These are phyloP conservation scores for Pipistrellus pygmaeus DNA, from an alignment of 2,797 vertebrate species.

Conservation along the genomic window DNA sequence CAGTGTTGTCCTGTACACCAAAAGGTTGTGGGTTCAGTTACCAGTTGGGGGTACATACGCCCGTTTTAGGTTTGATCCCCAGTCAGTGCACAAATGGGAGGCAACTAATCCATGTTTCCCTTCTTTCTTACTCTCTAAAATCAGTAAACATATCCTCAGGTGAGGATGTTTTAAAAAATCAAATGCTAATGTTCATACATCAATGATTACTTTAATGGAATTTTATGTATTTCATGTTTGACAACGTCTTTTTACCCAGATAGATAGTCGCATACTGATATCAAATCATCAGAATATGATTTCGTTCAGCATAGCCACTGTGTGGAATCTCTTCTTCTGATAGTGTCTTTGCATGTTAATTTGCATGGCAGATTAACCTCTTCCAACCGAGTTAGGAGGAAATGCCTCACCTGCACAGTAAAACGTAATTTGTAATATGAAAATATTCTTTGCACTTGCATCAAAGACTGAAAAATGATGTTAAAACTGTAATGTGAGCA, in stretches of 20 bases:
- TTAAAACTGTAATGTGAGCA: neutral
- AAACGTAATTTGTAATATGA: neutral
- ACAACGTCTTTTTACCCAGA: conserved; percentile 23
- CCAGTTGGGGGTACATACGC: neutral
- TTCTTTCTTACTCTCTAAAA: neutral
- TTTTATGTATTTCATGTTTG: neutral
- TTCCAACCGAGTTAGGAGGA: neutral
- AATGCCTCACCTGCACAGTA: neutral
- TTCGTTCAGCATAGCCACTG: neutral
- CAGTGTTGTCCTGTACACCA: neutral
- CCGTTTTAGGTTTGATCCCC: neutral
- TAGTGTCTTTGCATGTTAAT: neutral
- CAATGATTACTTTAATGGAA: neutral
- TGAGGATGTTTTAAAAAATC: neutral
- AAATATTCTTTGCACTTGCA: conserved; percentile 28
- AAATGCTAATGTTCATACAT: neutral
- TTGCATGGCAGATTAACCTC: neutral
- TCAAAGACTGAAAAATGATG: neutral
- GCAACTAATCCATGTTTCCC: neutral
- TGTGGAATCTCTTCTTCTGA: neutral
- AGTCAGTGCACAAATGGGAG: neutral
- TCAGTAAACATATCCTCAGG: neutral
- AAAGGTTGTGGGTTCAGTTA: neutral
- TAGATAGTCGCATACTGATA: neutral
- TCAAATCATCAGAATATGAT: neutral